Conservation (phyloP, 2,888 invertebrate genomes). For the Osmoderma eremita region DNA sequence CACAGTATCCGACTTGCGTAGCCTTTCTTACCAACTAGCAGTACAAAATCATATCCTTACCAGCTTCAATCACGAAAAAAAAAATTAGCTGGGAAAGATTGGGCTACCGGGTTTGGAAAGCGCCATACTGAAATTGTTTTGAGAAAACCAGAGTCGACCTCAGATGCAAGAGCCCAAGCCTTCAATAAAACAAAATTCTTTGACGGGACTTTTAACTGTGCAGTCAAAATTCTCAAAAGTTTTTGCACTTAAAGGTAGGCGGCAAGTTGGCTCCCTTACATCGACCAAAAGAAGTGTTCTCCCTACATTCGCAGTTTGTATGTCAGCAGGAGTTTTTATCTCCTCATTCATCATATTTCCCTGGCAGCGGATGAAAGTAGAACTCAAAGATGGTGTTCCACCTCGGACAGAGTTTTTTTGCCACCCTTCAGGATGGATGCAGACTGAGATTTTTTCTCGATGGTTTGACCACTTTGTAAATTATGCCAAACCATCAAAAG, state of each 20-base stretch:
- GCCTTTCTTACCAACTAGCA: too few relatives aligned
- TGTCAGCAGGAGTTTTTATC: conserved; percentile 2
- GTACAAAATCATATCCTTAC: too few relatives aligned
- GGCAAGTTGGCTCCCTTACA: conserved; percentile 15
- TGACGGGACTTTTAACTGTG: conserved; percentile 18
- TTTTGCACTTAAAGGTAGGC: conserved; percentile 7
- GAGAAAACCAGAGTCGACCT: conserved; percentile 28
- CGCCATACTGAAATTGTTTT: conserved; percentile 18
- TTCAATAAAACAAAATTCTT: conserved; percentile 31
- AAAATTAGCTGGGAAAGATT: too few relatives aligned
- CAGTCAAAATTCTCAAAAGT: conserved; percentile 9
- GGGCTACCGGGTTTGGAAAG: too few relatives aligned
- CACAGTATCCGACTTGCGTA: too few relatives aligned
- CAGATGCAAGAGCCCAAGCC: conserved; percentile 14
- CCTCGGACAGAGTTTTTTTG: conserved; percentile 11
- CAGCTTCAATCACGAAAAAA: too few relatives aligned
- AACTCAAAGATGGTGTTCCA: conserved; percentile 23
- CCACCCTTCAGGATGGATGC: conserved; percentile 20
- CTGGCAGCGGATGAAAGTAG: conserved; percentile 21
- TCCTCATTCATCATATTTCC: conserved; percentile 22
- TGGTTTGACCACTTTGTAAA: conserved; percentile 22
- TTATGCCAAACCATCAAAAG: conserved; percentile 28
- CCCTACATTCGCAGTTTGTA: conserved; percentile 5
- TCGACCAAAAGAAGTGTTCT: conserved; percentile 1
- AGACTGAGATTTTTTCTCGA: conserved; percentile 24